Evolutionary conservation across 2,113 vertebrate species (phyloP), one percentile per base, ranked within the genome.

Genomic region (Rattus norvegicus): DNA sequence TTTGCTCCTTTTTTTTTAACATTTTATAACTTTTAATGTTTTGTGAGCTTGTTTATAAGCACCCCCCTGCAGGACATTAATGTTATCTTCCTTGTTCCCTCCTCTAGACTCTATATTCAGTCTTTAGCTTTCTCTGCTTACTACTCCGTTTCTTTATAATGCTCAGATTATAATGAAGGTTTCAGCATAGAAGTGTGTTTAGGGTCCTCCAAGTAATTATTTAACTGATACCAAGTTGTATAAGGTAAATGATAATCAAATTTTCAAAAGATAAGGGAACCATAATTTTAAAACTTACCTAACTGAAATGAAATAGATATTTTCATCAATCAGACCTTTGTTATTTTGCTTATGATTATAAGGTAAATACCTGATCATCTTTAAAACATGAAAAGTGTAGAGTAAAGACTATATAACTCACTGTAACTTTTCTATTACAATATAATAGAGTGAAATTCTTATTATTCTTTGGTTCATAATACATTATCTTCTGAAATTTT

Each of bases 361-460:
- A 6, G 63, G 43, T 10, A 59, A 59, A 2, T 88, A 49, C 14
- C 52, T 52, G 24, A 59, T 84, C 59, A 76, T 13, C 52, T 49
- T 24, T 19, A 65, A 47, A 85, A 95, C 72, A 52, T 17, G 49
- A 26, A 33, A 81, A 75, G 33, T 54, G 39, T 20, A 76, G 20
- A 92, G 83, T 61, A 77, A 91, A 52, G 72, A 73, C 16, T 24
- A 56, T 28, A 90, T 13, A 94, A 93, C 91, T 92, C 36, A 69
- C 6, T 93, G 24, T 83, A 88, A 70, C 39, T 87, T 91, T 70
- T 61, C 10, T 49, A 89, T 19, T 28, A 19, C 61, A 54, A 90
- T 77, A 83, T 70, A 94, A 52, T 26, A 19, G 75, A 30, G 33
- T 63, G 47, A 33, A 36, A 87, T 75, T 24, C 8, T 47, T 65